A percentile compares a stretch with the other conserved stretches of the same genome.
These are phyloP conservation scores for Myotis pilosus DNA, from an alignment of 2,797 vertebrate genomes.

Conservation along the genomic window DNA sequence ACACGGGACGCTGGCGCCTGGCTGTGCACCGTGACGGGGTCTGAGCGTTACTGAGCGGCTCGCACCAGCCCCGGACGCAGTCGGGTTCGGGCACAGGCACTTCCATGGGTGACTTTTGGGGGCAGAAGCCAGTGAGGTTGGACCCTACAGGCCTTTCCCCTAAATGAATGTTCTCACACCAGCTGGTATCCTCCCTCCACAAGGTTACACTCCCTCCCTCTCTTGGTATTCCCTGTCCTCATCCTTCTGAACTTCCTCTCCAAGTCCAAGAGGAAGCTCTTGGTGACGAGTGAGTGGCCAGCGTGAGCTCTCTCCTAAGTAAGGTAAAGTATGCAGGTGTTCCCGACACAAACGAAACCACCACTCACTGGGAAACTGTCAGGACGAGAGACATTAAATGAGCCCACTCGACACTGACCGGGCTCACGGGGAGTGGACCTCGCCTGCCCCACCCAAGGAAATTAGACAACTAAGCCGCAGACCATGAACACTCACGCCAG, in stretches of 20 bases:
- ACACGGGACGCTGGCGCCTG: fast-evolving
- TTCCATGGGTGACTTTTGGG: too few species aligned
- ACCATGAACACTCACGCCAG: background rate
- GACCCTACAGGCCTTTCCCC: fast-evolving
- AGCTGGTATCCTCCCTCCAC: background rate
- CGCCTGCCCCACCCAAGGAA: background rate
- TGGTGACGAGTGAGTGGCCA: background rate
- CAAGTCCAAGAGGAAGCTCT: background rate
- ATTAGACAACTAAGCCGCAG: fast-evolving
- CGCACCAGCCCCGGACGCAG: fast-evolving
- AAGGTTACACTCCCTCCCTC: background rate
- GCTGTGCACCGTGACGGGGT: fast-evolving
- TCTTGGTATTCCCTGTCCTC: background rate
- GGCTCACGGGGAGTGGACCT: background rate
- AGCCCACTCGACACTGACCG: background rate
- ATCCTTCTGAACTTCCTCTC: background rate
- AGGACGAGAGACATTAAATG: background rate
- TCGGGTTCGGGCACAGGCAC: background rate
- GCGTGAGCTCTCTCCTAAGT: background rate
- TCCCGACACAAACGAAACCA: background rate
- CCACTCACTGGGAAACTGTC: background rate
- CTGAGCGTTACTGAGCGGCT: too few species aligned
- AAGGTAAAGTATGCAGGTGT: background rate
- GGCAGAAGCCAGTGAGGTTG: too few species aligned
- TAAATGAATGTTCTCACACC: background rate